Evolutionary conservation across 2,888 invertebrate species (phyloP).

Genomic region (Trachelus tabidus): DNA sequence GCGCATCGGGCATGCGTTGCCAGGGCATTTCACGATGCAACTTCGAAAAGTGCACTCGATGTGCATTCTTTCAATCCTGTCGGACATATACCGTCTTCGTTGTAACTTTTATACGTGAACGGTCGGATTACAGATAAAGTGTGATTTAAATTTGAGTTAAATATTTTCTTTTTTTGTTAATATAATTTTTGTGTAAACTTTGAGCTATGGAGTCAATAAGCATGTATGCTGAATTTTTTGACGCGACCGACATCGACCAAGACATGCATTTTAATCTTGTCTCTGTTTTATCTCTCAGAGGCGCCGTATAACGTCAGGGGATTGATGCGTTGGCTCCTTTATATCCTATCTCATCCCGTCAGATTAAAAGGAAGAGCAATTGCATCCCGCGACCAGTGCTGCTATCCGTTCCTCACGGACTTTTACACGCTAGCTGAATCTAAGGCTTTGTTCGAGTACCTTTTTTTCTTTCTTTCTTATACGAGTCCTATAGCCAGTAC

Average conservation of each 20-base stretch:
- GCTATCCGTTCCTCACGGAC: background rate
- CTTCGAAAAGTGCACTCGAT: background rate
- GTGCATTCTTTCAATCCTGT: background rate
- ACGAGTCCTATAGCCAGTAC: background rate
- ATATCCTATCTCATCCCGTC: constrained; percentile 8
- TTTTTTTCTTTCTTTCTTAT: background rate
- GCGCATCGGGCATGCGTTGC: background rate
- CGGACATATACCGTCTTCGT: background rate
- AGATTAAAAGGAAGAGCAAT: constrained; percentile 6
- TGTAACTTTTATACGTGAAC: background rate
- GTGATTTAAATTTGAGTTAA: background rate
- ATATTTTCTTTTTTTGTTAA: background rate
- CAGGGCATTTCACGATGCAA: background rate
- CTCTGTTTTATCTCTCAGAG: background rate
- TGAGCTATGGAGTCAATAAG: background rate
- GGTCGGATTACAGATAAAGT: background rate
- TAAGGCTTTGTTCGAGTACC: background rate
- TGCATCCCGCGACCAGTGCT: background rate
- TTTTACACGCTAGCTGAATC: background rate
- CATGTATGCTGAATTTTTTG: background rate
- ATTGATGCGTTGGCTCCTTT: constrained; percentile 8
- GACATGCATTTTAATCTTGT: background rate
- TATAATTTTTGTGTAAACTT: background rate
- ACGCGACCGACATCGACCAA: background rate
- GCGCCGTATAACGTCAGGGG: background rate